Evolutionary conservation across 2,888 invertebrate genomes (phyloP).

Genomic region (Aphidius colemani): DNA sequence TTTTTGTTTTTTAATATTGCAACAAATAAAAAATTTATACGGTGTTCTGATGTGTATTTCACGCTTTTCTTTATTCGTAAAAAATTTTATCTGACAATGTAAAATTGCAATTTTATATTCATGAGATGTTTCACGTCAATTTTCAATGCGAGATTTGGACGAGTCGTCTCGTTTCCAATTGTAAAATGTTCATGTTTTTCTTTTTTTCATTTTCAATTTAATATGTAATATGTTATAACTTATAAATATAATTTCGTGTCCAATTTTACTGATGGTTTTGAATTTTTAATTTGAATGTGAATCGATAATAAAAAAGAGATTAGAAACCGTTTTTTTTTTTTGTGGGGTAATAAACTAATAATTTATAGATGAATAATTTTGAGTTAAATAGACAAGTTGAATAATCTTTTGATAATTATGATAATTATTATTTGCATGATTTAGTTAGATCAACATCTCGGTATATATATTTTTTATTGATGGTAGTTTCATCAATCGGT

Average conservation of each 20-base stretch:
- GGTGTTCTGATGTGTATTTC: constrained; percentile 14
- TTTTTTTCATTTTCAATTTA: too few relatives aligned
- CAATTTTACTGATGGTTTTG: too few relatives aligned
- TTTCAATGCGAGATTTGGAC: background rate
- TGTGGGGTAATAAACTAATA: background rate
- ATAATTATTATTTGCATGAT: constrained; percentile 39
- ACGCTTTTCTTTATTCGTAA: constrained; percentile 15
- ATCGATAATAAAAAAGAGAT: constrained; percentile 3
- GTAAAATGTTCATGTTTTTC: too few relatives aligned
- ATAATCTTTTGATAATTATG: constrained; percentile 13
- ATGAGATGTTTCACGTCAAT: constrained; percentile 22
- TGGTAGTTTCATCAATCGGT: constrained; percentile 33
- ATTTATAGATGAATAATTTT: background rate
- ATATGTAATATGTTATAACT: too few relatives aligned
- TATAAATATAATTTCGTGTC: too few relatives aligned
- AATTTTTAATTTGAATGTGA: too few relatives aligned
- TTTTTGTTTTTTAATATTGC: constrained; percentile 3
- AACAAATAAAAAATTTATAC: constrained; percentile 22
- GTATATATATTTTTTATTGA: background rate
- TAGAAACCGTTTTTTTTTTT: background rate
- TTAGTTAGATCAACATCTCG: constrained; percentile 22
- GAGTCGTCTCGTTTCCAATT: too few relatives aligned
- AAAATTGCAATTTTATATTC: constrained; percentile 30
- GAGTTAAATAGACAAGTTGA: background rate
- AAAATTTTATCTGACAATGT: constrained; percentile 13